Conservation (phyloP, 2,888 invertebrate species). For the Sinodicranocentrus sp. region DNA sequence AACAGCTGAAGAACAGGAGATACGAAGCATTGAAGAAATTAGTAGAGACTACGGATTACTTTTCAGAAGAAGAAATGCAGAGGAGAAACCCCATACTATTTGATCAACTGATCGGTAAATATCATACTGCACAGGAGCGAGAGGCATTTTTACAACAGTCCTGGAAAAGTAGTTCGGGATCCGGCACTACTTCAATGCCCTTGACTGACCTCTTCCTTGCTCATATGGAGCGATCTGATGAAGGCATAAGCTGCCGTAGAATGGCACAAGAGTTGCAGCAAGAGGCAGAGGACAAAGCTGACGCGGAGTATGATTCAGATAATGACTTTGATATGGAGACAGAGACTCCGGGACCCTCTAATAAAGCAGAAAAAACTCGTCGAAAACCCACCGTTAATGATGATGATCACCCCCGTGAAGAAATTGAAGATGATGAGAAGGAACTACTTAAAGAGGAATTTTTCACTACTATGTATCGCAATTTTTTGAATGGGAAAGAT, state of each 20-base stretch:
- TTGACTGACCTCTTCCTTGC: conserved; percentile 84
- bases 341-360: conserved; percentile 79
- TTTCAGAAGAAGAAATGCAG: conserved; percentile 96
- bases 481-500: conserved; percentile 90
- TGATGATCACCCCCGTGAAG: conserved; percentile 75
- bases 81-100: conserved; percentile 92
- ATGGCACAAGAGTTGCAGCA: conserved; percentile 81
- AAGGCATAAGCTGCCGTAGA: conserved; percentile 78
- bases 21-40: conserved; percentile 89
- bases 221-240: conserved; percentile 86
- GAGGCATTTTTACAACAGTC: conserved; percentile 77
- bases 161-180: conserved; percentile 57
- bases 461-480: conserved; percentile 89
- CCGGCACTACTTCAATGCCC: conserved; percentile 67
- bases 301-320: conserved; percentile 77
- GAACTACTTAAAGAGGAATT: conserved; percentile 88
- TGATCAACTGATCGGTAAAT: conserved; percentile 93
- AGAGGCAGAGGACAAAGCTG: conserved; percentile 81
- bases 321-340: conserved; percentile 78
- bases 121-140: conserved; percentile 88
- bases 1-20: conserved; percentile 84
- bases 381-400: conserved; percentile 73
- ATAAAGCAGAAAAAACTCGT: conserved; percentile 79
- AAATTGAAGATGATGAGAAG: conserved; percentile 78
- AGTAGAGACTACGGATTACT: conserved; percentile 86